phyloP scores from a whole-genome alignment of 2,113 vertebrate species.

The Calyptomena viridis region DNA sequence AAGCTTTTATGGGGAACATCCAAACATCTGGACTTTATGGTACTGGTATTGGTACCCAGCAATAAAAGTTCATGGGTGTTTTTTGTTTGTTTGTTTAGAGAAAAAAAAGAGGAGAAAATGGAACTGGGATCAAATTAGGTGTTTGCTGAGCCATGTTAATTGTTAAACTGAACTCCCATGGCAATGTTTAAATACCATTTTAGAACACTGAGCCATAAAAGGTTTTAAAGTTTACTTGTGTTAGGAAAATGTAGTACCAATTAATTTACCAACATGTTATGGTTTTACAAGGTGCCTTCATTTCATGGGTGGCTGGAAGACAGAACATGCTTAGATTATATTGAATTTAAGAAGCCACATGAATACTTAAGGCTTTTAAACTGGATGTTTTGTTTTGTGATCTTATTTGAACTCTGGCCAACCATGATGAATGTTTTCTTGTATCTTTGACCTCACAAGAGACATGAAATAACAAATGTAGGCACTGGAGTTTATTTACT shows the following conservation, averaged over 20 bases:
- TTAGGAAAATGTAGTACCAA: background rate
- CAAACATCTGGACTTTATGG: background rate
- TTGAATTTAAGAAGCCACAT: background rate
- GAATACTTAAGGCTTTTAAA: background rate
- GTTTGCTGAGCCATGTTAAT: background rate
- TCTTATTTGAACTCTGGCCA: background rate
- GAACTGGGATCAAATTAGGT: background rate
- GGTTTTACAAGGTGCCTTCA: slow-evolving; percentile 23
- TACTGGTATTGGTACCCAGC: background rate
- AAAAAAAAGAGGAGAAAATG: background rate
- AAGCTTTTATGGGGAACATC: background rate
- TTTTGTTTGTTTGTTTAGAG: background rate
- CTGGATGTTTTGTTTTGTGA: background rate
- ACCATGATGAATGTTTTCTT: background rate
- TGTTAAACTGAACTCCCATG: background rate
- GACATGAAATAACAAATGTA: slow-evolving; percentile 3
- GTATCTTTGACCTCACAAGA: background rate
- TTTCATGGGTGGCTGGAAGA: slow-evolving; percentile 49
- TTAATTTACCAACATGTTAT: slow-evolving; percentile 20
- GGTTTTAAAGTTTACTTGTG: slow-evolving; percentile 11
- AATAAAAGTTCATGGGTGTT: background rate
- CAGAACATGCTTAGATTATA: background rate
- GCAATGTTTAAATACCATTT: background rate
- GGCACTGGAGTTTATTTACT: slow-evolving; percentile 39
- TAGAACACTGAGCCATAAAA: background rate